These are phyloP conservation scores for Anadara kagoshimensis DNA, from an alignment of 1,140 invertebrate genomes.

Conservation along the genomic window DNA sequence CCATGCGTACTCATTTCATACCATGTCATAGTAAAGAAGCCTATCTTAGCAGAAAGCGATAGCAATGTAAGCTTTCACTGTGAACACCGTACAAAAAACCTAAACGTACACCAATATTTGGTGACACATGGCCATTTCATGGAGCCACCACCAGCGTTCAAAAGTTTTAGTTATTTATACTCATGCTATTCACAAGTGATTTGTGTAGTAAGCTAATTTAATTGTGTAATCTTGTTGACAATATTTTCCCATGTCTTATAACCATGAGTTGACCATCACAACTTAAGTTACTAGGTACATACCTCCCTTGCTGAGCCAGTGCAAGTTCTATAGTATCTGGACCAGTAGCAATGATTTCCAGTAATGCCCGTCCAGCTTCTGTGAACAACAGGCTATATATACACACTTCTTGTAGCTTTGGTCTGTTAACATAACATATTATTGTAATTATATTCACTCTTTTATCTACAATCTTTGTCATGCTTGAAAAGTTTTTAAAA, in stretches of 20 bases:
- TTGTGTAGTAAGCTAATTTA: too few relatives aligned
- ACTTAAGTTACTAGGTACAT: slow-evolving; percentile 8
- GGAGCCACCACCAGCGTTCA: not conserved
- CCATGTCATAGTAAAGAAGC: too few relatives aligned
- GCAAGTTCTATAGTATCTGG: slow-evolving; percentile 69
- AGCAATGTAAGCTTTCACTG: too few relatives aligned
- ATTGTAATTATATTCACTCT: not conserved
- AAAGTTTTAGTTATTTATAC: not conserved
- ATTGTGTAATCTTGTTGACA: not conserved
- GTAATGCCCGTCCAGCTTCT: slow-evolving; percentile 69
- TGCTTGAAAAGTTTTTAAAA: not conserved
- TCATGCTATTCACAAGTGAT: not conserved
- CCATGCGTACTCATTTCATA: too few relatives aligned
- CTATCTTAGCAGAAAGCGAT: too few relatives aligned
- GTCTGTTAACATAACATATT: slow-evolving; percentile 46
- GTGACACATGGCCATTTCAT: too few relatives aligned
- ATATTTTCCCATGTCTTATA: not conserved
- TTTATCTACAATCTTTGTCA: not conserved
- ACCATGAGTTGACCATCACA: not conserved
- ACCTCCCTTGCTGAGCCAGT: slow-evolving; percentile 72
- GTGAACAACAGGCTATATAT: slow-evolving; percentile 71
- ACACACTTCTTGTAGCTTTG: slow-evolving; percentile 67
- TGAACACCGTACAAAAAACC: too few relatives aligned
- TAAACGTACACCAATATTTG: too few relatives aligned
- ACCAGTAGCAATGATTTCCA: slow-evolving; percentile 72